phyloP scores from a whole-genome alignment of 64 coral and sea anemone species.

The Catalaphyllia jardinei region DNA sequence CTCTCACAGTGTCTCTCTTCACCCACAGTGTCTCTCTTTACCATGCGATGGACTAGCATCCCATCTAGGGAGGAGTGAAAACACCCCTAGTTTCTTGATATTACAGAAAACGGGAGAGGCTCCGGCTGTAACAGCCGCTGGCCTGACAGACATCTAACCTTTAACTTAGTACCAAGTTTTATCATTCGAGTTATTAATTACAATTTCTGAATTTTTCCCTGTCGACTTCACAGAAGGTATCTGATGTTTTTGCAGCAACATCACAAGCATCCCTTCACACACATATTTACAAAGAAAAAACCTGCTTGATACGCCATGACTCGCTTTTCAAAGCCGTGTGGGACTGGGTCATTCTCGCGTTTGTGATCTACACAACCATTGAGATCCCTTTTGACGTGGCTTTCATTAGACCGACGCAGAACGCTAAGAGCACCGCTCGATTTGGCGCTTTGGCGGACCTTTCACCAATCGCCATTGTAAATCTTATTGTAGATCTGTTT shows the following conservation, averaged over 20 bases:
- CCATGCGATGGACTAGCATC: too few relatives aligned
- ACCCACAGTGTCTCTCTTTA: too few relatives aligned
- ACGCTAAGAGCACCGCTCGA: conserved; percentile 4
- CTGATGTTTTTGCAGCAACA: not conserved
- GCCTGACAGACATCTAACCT: too few relatives aligned
- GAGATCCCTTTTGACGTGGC: conserved; percentile 86
- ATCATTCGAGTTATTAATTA: too few relatives aligned
- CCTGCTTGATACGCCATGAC: conserved; percentile 74
- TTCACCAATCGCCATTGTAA: conserved; percentile 36
- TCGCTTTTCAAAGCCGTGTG: conserved; percentile 82
- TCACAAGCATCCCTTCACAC: not conserved
- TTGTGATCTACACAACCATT: conserved; percentile 87
- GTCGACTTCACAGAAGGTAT: not conserved
- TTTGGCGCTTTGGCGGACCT: conserved; percentile 20
- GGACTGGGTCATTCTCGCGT: conserved; percentile 76
- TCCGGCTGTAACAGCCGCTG: too few relatives aligned
- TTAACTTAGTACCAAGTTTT: too few relatives aligned
- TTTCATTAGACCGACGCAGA: conserved; percentile 53
- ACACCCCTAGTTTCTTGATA: too few relatives aligned
- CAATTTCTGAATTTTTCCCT: too few relatives aligned
- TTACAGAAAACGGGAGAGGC: too few relatives aligned
- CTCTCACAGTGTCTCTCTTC: too few relatives aligned
- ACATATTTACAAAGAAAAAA: not conserved
- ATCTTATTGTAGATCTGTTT: conserved; percentile 76
- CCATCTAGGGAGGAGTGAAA: too few relatives aligned